Evolutionary conservation across 2,888 invertebrate genomes (phyloP).

Genomic region (Cacoxenus indagator): DNA sequence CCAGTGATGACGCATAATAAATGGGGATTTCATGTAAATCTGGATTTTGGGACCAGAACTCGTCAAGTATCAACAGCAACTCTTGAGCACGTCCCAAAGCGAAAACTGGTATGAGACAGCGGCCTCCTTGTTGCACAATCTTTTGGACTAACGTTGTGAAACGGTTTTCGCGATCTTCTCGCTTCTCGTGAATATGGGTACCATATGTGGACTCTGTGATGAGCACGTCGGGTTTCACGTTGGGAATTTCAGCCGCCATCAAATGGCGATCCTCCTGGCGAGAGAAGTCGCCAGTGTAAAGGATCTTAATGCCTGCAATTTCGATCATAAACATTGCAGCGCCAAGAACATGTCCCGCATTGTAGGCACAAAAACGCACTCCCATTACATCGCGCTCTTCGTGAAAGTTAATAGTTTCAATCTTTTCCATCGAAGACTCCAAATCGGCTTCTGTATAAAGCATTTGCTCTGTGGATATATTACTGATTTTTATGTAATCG

Average conservation of each 20-base stretch:
- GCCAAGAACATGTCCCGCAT: conserved; percentile 98
- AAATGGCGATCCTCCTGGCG: conserved; percentile 98
- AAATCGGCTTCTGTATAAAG: conserved; percentile 97
- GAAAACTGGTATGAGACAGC: conserved; percentile 98
- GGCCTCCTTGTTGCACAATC: conserved; percentile 96
- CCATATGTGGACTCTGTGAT: conserved; percentile 99
- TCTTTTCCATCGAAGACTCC: conserved; percentile 98
- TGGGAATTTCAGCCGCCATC: conserved; percentile 99
- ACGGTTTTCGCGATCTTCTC: conserved; percentile 94
- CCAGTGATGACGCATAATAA: conserved; percentile 98
- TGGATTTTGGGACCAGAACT: conserved; percentile 92
- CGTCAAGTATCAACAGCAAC: conserved; percentile 93
- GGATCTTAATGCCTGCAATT: conserved; percentile 96
- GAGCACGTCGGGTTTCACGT: conserved; percentile 94
- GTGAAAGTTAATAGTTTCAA: conserved; percentile 98
- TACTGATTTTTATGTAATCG: conserved; percentile 99
- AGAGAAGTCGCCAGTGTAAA: conserved; percentile 99
- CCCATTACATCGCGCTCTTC: conserved; percentile 98
- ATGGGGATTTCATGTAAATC: conserved; percentile 96
- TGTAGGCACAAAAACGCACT: conserved; percentile 98
- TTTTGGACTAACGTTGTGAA: conserved; percentile 95
- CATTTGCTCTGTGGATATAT: conserved; percentile 97
- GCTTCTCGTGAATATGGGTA: conserved; percentile 98
- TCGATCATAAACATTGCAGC: conserved; percentile 99
- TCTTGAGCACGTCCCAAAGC: conserved; percentile 98